A percentile compares a stretch with the other conserved stretches of the same genome.
These are phyloP conservation scores for Drosophila tani DNA, from an alignment of 1,140 invertebrate species.

Conservation along the genomic window DNA sequence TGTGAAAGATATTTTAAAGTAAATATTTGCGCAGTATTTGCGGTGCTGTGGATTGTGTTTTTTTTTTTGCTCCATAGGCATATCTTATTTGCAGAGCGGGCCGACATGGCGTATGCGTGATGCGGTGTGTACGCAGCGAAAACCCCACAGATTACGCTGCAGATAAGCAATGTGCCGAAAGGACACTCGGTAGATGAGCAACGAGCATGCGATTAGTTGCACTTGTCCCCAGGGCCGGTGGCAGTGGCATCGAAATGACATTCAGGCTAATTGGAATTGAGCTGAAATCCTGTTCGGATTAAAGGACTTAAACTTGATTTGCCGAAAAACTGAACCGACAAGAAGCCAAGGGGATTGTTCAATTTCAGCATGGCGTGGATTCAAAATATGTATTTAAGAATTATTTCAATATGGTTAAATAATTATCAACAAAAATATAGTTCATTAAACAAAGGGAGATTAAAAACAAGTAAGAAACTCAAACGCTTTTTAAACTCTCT, in stretches of 20 bases:
- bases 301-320: slow-evolving; percentile 22
- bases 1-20: slow-evolving; percentile 65
- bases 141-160: slow-evolving; percentile 40
- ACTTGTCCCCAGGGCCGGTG: slow-evolving; percentile 35
- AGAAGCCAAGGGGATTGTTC: neutral
- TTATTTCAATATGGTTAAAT: neutral
- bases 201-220: slow-evolving; percentile 62
- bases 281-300: slow-evolving; percentile 47
- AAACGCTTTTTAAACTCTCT: no score
- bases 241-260: slow-evolving; percentile 22
- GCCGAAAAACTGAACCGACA: slow-evolving; percentile 12
- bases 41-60: slow-evolving; percentile 48
- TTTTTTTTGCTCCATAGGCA: slow-evolving; percentile 37
- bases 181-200: slow-evolving; percentile 46
- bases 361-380: no score
- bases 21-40: slow-evolving; percentile 68
- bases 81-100: slow-evolving; percentile 24
- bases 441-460: neutral
- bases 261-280: slow-evolving; percentile 27
- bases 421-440: neutral
- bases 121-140: slow-evolving; percentile 23
- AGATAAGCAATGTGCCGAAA: slow-evolving; percentile 41
- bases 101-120: slow-evolving; percentile 52
- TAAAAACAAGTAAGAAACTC: neutral
- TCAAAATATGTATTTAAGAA: neutral